Percentiles rank a stretch among this genome's conserved stretches.
Conservation (phyloP, 2,888 invertebrate species). For the Lacanobia wlatinum region DNA sequence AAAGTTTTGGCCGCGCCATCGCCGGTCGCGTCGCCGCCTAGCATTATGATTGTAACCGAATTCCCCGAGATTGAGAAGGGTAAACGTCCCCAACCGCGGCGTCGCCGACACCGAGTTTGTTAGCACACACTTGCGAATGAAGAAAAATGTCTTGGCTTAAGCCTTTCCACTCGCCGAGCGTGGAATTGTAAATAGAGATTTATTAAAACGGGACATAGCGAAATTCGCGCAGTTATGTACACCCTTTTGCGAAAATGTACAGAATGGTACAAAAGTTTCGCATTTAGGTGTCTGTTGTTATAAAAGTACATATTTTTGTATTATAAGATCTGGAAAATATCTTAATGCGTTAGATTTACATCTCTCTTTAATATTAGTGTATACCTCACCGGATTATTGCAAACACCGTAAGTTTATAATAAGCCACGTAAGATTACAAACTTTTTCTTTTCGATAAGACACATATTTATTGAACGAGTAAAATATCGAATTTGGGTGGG, state of each 20-base stretch:
- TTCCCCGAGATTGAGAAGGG: slow-evolving; percentile 81
- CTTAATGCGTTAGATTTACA: background rate
- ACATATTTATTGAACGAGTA: too few relatives aligned
- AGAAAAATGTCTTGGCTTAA: slow-evolving; percentile 90
- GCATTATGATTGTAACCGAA: slow-evolving; percentile 80
- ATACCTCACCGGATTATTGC: too few relatives aligned
- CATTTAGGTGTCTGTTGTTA: slow-evolving; percentile 63
- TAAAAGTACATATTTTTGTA: slow-evolving; percentile 51
- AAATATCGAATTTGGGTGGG: too few relatives aligned
- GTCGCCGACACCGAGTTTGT: slow-evolving; percentile 81
- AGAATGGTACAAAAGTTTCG: slow-evolving; percentile 74
- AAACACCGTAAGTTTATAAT: too few relatives aligned
- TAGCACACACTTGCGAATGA: slow-evolving; percentile 88
- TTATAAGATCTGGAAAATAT: slow-evolving; percentile 25
- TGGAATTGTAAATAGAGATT: slow-evolving; percentile 89
- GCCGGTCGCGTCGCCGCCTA: slow-evolving; percentile 44
- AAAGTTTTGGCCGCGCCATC: slow-evolving; percentile 65
- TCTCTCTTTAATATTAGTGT: background rate
- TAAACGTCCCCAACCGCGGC: slow-evolving; percentile 77
- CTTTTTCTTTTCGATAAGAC: too few relatives aligned
- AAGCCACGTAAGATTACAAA: too few relatives aligned
- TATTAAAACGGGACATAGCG: slow-evolving; percentile 88
- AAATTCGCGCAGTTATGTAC: slow-evolving; percentile 79
- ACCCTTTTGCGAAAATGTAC: slow-evolving; percentile 75
- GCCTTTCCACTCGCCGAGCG: slow-evolving; percentile 87